Percentiles rank a stretch among this genome's conserved stretches.
phyloP scores from a whole-genome alignment of 2,797 vertebrate species.

The Clarias laeviceps region DNA sequence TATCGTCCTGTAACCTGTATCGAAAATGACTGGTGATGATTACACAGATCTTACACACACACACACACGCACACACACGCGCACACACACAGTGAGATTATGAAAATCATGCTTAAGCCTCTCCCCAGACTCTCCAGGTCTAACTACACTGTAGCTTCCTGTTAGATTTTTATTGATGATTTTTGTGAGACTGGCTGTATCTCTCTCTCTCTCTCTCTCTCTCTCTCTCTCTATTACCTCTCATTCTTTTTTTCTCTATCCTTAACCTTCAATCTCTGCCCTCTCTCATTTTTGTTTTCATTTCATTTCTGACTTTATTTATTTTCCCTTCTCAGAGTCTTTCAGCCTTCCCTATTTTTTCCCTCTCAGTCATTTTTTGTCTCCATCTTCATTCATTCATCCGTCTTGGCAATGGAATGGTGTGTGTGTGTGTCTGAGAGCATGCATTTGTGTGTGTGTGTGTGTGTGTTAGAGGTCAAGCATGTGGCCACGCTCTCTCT shows the following conservation, averaged over 20 bases:
- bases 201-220: slow-evolving; percentile 55
- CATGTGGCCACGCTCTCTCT: slow-evolving; percentile 55
- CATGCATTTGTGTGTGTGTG: background rate
- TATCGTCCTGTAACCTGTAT: background rate
- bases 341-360: background rate
- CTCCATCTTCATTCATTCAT: background rate
- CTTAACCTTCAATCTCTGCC: slow-evolving; percentile 52
- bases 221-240: no score
- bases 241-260: slow-evolving; percentile 2
- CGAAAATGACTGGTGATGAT: background rate
- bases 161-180: slow-evolving; percentile 45
- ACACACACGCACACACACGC: slow-evolving; percentile 16
- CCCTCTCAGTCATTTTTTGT: background rate
- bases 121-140: slow-evolving; percentile 36
- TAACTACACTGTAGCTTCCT: background rate
- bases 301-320: slow-evolving; percentile 52
- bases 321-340: background rate
- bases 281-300: slow-evolving; percentile 54
- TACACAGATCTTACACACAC: background rate
- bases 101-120: slow-evolving; percentile 39
- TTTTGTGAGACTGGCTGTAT: slow-evolving; percentile 50
- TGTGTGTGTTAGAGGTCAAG: slow-evolving; percentile 13
- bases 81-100: slow-evolving; percentile 31
- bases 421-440: background rate
- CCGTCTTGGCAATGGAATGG: slow-evolving; percentile 16